Conservation (phyloP, 2,113 vertebrate genomes). For the Neotragus pygmaeus region DNA sequence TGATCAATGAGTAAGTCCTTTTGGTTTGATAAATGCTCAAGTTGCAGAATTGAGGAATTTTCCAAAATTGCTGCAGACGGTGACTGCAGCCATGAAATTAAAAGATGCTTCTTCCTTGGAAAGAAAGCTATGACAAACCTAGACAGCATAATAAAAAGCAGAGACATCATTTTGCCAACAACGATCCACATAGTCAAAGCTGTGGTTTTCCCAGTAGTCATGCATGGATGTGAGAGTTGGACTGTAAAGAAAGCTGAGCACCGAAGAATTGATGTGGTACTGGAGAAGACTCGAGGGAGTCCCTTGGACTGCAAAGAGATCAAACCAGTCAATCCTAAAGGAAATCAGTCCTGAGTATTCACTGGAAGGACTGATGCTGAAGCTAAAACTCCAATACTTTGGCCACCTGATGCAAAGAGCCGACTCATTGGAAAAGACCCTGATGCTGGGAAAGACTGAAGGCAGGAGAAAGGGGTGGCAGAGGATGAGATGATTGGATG, state of each 20-base stretch:
- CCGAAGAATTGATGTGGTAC: background rate
- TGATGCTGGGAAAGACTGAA: background rate
- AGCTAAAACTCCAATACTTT: accelerated
- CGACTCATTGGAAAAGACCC: background rate
- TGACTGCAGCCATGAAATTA: background rate
- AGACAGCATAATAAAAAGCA: background rate
- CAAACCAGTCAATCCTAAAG: background rate
- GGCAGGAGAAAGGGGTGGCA: background rate
- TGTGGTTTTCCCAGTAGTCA: background rate
- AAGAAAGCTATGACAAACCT: background rate
- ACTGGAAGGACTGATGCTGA: background rate
- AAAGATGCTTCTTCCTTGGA: background rate
- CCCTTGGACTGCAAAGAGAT: background rate
- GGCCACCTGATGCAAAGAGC: background rate
- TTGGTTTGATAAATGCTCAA: background rate
- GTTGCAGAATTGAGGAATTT: background rate
- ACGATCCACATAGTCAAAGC: background rate
- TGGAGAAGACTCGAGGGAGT: background rate
- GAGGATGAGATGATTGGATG: background rate
- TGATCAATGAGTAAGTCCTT: no score
- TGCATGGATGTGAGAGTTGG: background rate
- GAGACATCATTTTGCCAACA: background rate
- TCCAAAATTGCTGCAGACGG: background rate
- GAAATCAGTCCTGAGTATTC: background rate
- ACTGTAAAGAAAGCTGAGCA: background rate